Percentiles rank a stretch among this genome's conserved stretches.
These are phyloP conservation scores for Chiloscyllium plagiosum DNA, from an alignment of 2,113 vertebrate species.

Conservation along the genomic window DNA sequence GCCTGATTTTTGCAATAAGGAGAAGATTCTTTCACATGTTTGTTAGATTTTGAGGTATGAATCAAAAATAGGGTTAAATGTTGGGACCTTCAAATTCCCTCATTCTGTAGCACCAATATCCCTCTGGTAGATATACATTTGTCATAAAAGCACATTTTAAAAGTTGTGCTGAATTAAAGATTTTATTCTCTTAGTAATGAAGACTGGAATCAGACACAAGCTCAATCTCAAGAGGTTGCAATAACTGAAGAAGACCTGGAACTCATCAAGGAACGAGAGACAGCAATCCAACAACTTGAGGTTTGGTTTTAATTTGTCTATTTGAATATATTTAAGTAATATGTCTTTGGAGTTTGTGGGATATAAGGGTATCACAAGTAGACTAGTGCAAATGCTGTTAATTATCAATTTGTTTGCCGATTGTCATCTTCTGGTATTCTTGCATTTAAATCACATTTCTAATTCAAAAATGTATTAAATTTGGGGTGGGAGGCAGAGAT, in stretches of 20 bases:
- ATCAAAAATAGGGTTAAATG: neutral
- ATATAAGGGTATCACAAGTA: neutral
- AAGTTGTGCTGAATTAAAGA: neutral
- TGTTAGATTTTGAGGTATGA: neutral
- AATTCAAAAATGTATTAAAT: neutral
- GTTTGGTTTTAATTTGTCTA: slow-evolving; percentile 47
- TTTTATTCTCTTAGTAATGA: slow-evolving; percentile 68
- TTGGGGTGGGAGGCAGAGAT: neutral
- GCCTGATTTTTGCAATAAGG: neutral
- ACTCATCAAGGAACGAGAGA: slow-evolving; percentile 90
- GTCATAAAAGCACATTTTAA: neutral
- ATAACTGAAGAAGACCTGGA: slow-evolving; percentile 93
- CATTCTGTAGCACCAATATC: neutral
- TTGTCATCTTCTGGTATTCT: neutral
- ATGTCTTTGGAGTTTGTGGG: too few species aligned
- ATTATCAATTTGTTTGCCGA: neutral
- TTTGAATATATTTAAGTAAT: neutral
- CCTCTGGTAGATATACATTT: neutral
- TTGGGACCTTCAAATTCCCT: neutral
- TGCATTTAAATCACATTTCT: neutral
- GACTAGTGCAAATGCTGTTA: neutral
- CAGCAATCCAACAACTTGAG: slow-evolving; percentile 87
- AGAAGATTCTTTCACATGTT: neutral
- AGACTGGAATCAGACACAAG: slow-evolving; percentile 80
- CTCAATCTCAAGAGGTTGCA: slow-evolving; percentile 73